Evolutionary conservation across 2,797 vertebrate species (phyloP).

Genomic region (Rhynchonycteris naso): DNA sequence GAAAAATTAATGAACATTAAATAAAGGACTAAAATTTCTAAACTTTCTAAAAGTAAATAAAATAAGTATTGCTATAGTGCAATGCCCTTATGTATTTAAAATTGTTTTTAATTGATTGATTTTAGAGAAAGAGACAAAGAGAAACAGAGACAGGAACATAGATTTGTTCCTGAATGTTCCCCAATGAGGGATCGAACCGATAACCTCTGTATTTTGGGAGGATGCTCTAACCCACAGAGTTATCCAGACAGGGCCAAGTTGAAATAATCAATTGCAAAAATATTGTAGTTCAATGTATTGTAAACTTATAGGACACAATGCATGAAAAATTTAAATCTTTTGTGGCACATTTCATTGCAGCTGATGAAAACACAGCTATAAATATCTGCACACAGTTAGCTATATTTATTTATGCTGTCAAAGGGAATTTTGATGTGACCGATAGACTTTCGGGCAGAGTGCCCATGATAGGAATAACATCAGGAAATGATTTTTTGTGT

Average conservation of each 20-base stretch:
- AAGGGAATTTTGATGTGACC: slow-evolving; percentile 61
- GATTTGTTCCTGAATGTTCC: too few relatives aligned
- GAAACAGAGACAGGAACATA: too few relatives aligned
- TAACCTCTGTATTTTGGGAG: too few relatives aligned
- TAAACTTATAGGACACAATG: slow-evolving; percentile 22
- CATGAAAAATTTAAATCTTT: slow-evolving; percentile 63
- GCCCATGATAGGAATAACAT: slow-evolving; percentile 56
- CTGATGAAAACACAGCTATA: slow-evolving; percentile 67
- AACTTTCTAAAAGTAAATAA: neutral
- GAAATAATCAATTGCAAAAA: slow-evolving; percentile 61
- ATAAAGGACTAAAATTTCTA: slow-evolving; percentile 17
- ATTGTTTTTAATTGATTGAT: too few relatives aligned
- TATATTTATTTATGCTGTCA: slow-evolving; percentile 66
- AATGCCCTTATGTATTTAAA: neutral
- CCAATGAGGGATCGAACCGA: too few relatives aligned
- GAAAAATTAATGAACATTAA: slow-evolving; percentile 39
- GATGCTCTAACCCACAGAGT: too few relatives aligned
- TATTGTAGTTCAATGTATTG: neutral
- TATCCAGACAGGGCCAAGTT: neutral
- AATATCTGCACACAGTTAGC: slow-evolving; percentile 63
- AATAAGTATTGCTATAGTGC: neutral
- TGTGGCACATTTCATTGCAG: slow-evolving; percentile 58
- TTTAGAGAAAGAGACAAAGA: too few relatives aligned
- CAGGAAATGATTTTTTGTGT: slow-evolving; percentile 60
- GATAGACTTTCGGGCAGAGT: slow-evolving; percentile 39